Base-by-base conservation (phyloP, 2,797 vertebrate genomes). In the Enteromius paludinosus region DNA sequence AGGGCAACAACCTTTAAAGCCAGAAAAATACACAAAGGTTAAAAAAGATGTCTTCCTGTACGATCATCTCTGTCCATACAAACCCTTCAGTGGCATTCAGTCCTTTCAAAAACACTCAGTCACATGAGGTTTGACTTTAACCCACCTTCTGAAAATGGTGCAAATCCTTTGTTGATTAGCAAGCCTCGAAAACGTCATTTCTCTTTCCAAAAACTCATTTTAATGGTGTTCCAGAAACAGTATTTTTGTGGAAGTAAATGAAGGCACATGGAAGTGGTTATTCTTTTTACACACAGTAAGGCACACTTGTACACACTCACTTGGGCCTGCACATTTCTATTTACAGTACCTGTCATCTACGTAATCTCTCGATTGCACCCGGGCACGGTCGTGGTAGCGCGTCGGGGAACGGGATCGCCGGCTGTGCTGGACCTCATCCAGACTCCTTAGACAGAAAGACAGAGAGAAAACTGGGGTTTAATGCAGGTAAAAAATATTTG, bases 261-360 rank as follows among this genome's bases (percentile, higher is more conserved):
- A 73, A 64, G 49, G 47, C 65, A 52, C 30, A 38, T 73, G 70
- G 43, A 62, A 81, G 28, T 65, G 43, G 30, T 66, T 25, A 8
- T 23, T 45, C 61, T 10, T 71, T 61, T 23, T 17, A 30, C 54
- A 62, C 41, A 25, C 20, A 71, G 20, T 45, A 45, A 68, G 28
- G 30, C 33, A 79, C 30, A 54, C 47, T 62, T 73, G 49, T 30
- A 41, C 1, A 38, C 35, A 68, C 23, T 70, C 5, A 23, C 59
- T 77, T 33, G 18, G 18, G 30, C 0, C 18, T 10, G 30, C 15
- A 2, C 9, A 14, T 17, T 68, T 64, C 14, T 65, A 28, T 56
- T 88, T 96, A n/a, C n/a, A n/a, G n/a, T n/a, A 99, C 97, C 97
- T 98, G 95, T 98, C 97, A 85, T 98, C 97, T 88, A 96, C 94